phyloP scores from a whole-genome alignment of 2,113 vertebrate genomes.

The Melanerpes formicivorus region DNA sequence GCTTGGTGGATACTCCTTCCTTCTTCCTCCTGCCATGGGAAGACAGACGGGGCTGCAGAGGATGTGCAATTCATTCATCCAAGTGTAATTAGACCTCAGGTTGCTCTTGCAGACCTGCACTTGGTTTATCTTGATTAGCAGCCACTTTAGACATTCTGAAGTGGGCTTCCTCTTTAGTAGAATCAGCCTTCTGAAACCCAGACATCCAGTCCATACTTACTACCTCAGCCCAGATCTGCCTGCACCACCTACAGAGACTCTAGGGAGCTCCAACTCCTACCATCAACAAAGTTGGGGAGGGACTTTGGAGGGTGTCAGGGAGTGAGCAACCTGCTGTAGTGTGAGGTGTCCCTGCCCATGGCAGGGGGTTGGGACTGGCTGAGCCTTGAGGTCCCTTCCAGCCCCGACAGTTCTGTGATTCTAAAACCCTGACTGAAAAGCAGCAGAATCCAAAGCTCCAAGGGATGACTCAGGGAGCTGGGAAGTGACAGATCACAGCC shows the following conservation, averaged over 20 bases:
- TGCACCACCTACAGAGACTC: neutral
- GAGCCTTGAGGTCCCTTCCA: too few species aligned
- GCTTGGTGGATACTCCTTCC: neutral
- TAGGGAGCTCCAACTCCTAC: neutral
- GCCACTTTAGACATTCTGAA: neutral
- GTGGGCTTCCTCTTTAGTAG: neutral
- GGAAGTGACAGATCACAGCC: too few species aligned
- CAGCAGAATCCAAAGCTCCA: neutral
- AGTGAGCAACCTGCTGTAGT: too few species aligned
- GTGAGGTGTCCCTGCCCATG: too few species aligned
- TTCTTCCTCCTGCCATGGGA: neutral
- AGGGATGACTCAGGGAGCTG: neutral
- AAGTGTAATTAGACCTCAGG: neutral
- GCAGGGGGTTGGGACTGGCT: too few species aligned
- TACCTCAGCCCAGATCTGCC: neutral
- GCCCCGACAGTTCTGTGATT: neutral
- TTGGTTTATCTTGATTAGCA: neutral
- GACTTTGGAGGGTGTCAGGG: too few species aligned
- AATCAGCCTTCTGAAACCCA: neutral
- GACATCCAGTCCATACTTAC: neutral
- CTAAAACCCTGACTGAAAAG: neutral
- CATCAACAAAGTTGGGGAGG: neutral
- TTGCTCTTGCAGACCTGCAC: neutral
- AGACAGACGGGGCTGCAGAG: neutral
- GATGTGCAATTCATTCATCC: too few species aligned